Base-by-base conservation (phyloP, 2,888 invertebrate genomes). In the Lasioglossum zephyrum region DNA sequence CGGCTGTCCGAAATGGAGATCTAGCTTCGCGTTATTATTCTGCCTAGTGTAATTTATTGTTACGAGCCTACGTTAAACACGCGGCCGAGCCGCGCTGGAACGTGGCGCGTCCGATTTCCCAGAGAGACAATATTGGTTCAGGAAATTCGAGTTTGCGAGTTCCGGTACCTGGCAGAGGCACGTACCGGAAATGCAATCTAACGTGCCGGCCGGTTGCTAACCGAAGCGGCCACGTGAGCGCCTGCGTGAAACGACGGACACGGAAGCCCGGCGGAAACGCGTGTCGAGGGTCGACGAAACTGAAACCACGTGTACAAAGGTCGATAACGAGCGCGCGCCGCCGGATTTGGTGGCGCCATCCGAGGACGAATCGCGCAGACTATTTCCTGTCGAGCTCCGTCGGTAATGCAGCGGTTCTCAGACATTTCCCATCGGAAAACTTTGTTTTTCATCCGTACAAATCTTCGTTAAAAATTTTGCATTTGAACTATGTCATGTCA, bases 321-420 rank as follows among this genome's bases (percentile, higher is more conserved):
- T 94, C 93, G 93, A 94, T 94, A 94, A 92, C 89, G 87, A 63
- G 85, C 81, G 53, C 39, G 47, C 57, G 49, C 75, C 57, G 73
- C 75, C 84, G 77, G 84, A 89, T 91, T 91, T 89, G 86, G 92
- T 94, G 93, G 94, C 94, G 94, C 94, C 93, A 94, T 92, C 94
- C 69, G 87, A 87, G 87, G 86, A 82, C 76, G 72, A 73, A 74
- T 47, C 4, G 47, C 73, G 47, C 31, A 90, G 57, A 81, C 85
- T 85, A 81, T 84, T 85, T 78, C 81, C 88, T 86, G 66, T 69
- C 69, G 78, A 63, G 84, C 85, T 84, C 92, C 47, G 94, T 93
- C 93, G 93, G 93, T 93, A 93, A 93, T 44, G 84, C 72, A 87
- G 90, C 63, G 11, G 63, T 49, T 84, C 77, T 11, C 44, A 8